Percentiles rank a stretch among this genome's conserved stretches.
phyloP scores from a whole-genome alignment of 2,113 vertebrate species.

The Pristiophorus japonicus region DNA sequence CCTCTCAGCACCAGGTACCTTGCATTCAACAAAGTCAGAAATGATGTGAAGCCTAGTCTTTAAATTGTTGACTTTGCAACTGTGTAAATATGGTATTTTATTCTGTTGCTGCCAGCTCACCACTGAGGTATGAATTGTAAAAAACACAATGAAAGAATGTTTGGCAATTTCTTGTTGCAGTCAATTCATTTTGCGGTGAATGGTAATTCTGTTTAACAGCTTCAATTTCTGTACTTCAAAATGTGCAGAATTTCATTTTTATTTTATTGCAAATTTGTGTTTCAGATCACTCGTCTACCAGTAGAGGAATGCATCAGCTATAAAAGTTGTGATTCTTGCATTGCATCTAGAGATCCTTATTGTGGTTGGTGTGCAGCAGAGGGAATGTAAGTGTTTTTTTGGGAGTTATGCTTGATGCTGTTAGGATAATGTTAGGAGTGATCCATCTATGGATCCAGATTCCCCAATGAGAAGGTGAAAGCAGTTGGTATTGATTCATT shows the following conservation, averaged over 20 bases:
- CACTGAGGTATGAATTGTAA: not conserved
- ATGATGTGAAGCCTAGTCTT: not conserved
- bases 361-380: slow-evolving; percentile 92
- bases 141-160: not conserved
- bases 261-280: not conserved
- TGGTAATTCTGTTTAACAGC: not conserved
- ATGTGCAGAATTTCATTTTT: not conserved
- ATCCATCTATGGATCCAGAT: not conserved
- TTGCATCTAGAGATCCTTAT: slow-evolving; percentile 73
- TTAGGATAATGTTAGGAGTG: not conserved
- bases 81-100: not conserved
- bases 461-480: not conserved
- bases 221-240: not conserved
- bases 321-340: slow-evolving; percentile 65
- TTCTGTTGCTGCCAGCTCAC: not conserved
- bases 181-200: not conserved
- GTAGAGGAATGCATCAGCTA: slow-evolving; percentile 78
- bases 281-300: slow-evolving; percentile 64
- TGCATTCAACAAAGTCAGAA: not conserved
- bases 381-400: slow-evolving; percentile 63
- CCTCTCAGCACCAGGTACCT: not conserved
- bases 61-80: not conserved
- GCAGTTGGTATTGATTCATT: not conserved
- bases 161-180: not conserved
- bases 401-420: not conserved